A percentile compares a stretch with the other conserved stretches of the same genome.
Conservation (phyloP, 2,888 invertebrate species). For the Mimachlamys varia region DNA sequence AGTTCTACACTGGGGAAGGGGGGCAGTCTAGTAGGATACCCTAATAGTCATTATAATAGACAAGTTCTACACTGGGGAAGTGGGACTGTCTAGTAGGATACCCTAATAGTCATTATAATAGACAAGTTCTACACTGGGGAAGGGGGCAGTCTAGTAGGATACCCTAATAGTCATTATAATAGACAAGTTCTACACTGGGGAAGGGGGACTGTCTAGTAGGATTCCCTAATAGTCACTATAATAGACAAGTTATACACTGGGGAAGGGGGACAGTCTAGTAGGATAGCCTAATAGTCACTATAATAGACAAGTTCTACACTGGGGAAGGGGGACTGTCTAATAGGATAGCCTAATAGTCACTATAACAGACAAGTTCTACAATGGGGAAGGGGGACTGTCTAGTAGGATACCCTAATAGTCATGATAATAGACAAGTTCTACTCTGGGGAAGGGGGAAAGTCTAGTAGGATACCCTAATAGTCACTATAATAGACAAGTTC, state of each 20-base stretch:
- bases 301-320: neutral
- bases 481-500: neutral
- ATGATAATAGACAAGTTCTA: neutral
- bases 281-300: neutral
- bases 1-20: too few relatives aligned
- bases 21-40: neutral
- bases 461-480: neutral
- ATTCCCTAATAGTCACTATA: neutral
- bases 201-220: neutral
- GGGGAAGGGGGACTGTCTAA: neutral
- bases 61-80: neutral
- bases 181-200: neutral
- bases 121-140: neutral
- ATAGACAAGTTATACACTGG: neutral
- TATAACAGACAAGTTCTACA: neutral
- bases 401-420: neutral
- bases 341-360: neutral
- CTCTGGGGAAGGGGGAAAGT: neutral
- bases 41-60: neutral
- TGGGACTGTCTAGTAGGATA: neutral
- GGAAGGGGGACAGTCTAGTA: neutral
- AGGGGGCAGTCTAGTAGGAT: neutral
- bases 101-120: neutral
- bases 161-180: neutral
- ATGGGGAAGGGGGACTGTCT: neutral